Evolutionary conservation across 2,888 invertebrate genomes (phyloP), one percentile per base, ranked within the genome.

Genomic region (Tetheella fluctuosa): DNA sequence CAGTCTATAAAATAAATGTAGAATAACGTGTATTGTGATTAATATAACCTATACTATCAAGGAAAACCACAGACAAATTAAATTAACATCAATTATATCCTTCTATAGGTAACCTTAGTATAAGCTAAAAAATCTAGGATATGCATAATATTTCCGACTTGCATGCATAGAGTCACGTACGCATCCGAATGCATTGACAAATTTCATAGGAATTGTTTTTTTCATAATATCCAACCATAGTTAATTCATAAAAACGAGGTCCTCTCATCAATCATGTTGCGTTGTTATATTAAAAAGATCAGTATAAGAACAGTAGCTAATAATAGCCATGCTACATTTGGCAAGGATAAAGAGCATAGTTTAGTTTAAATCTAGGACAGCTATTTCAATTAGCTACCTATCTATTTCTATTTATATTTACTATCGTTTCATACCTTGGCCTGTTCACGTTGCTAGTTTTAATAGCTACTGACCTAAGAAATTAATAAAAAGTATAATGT

Each of bases 341-440:
- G 48, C 48, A 48, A 48, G 42, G 42, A 48, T 48, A 48, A 48
- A 42, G 1, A n/a, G 48, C 17, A 48, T 48, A 48, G 20, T 48
- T 20, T 48, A 20, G 48, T 20, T 48, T 10, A 48, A 34, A 48
- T 48, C 48, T 48, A 48, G 48, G 48, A 48, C 48, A 48, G 20
- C 20, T 48, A 48, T 48, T 48, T 48, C 48, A 20, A 48, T 20
- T 7, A 20, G 20, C 20, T 17, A 15, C 20, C 39, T 13, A 15
- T 48, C 39, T 13, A 15, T 39, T n/a, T 20, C 48, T 48, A 20
- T 48, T 48, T 48, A 10, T 48, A 10, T 7, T 42, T 7, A 17
- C 39, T n/a, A n/a, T n/a, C n/a, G 39, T 7, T 39, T 48, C 10
- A 48, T 20, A 20, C 6, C 10, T 15, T 0, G 4, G 15, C 39